phyloP scores from a whole-genome alignment of 2,888 invertebrate species.

The Heliconius charithonia region DNA sequence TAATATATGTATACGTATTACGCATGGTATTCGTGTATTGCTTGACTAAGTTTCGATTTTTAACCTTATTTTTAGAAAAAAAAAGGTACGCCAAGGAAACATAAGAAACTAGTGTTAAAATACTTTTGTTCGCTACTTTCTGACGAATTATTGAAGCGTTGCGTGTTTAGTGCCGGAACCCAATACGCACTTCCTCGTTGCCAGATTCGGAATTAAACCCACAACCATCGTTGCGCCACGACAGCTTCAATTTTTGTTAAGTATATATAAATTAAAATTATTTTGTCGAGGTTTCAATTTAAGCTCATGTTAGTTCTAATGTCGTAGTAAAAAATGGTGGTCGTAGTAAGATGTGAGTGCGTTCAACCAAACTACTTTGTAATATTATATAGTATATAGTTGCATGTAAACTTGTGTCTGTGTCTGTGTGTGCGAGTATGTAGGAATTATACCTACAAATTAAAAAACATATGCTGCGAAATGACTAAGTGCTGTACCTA shows the following conservation, averaged over 20 bases:
- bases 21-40: neutral
- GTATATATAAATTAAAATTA: too few relatives aligned
- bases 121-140: too few relatives aligned
- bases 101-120: too few relatives aligned
- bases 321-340: neutral
- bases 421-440: neutral
- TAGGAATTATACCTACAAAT: neutral
- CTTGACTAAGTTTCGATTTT: neutral
- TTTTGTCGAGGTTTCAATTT: neutral
- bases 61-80: too few relatives aligned
- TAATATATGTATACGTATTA: constrained; percentile 1
- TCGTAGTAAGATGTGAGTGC: too few relatives aligned
- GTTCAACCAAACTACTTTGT: too few relatives aligned
- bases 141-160: too few relatives aligned
- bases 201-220: neutral
- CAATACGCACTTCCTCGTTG: neutral
- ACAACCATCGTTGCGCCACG: neutral
- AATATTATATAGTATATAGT: neutral
- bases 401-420: too few relatives aligned
- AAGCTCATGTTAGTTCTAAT: neutral
- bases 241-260: neutral
- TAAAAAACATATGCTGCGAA: neutral
- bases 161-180: too few relatives aligned
- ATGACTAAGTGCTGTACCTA: neutral
- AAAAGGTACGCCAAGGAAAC: too few relatives aligned